Evolutionary conservation across 92 coral and sea anemone species (phyloP), one percentile per base, ranked within the genome.

Genomic region (Porites cylindrica): DNA sequence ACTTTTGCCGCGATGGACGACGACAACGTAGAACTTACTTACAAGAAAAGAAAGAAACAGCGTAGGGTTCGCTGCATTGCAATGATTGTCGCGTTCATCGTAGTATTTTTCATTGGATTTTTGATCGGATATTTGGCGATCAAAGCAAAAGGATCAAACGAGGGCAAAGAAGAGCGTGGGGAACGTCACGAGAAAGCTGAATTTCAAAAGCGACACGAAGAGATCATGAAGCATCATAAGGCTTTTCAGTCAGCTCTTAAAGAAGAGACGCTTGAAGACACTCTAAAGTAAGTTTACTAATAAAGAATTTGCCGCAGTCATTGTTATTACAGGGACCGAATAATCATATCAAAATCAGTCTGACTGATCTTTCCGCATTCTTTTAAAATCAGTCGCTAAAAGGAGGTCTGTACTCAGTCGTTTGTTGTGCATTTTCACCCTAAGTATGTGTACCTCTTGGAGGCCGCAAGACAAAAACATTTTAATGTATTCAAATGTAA

Each of bases 41-140:
- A 79, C 82, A 75, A 59, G 78, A 88, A 89, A 59, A 75, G 16
- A 50, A 84, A 76, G 51, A 79, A 59, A 10, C 80, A 78, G 69
- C 77, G 90, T 23, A 72, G 94, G 76, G 21, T 87, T 75, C 76
- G 80, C 65, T 92, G 92, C 43, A 60, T 92, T 51, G 79, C 73
- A 4, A 81, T 63, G 6, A 84, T 88, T 24, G 78, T 85, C 0
- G 24, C 72, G 5, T 7, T 92, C 6, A 51, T 82, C 24, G 56
- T 91, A 38, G 70, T 70, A 1, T 77, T 91, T 69, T 52, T 78
- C 9, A 65, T 84, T 59, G 94, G 94, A 7, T 56, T 92, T 24
- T 20, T 92, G 61, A 88, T 92, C 66, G 94, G 94, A 3, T 88
- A 68, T 58, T 84, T 92, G 14, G 80, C 84, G 66, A 61, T 73